A percentile compares a stretch with the other conserved stretches of the same genome.
phyloP scores from a whole-genome alignment of 2,888 invertebrate species.

The Zootermopsis nevadensis region DNA sequence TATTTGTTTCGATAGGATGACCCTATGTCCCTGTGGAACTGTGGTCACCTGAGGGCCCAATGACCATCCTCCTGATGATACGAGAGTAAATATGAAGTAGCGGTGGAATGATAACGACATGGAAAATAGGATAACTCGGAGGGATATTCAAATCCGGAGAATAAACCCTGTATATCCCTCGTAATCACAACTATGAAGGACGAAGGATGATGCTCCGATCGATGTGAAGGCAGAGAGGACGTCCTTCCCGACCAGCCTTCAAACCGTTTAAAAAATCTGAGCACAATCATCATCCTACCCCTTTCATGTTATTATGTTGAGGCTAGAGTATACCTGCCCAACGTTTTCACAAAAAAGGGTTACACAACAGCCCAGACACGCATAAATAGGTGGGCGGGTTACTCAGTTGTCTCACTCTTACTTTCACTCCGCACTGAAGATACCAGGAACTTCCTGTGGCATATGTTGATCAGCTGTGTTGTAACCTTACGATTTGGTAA shows the following conservation, averaged over 20 bases:
- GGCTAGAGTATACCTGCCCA: neutral
- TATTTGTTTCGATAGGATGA: no score
- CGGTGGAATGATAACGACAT: no score
- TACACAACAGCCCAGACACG: neutral
- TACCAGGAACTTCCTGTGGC: neutral
- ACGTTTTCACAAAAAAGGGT: slow-evolving; percentile 1
- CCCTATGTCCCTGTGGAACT: no score
- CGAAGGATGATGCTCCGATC: no score
- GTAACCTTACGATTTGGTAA: neutral
- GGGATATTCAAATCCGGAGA: no score
- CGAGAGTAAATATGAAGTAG: no score
- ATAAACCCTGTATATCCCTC: no score
- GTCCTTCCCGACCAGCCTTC: neutral
- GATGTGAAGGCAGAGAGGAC: neutral
- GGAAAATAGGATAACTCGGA: no score
- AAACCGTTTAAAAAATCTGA: neutral
- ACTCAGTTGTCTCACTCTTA: neutral
- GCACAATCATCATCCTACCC: neutral
- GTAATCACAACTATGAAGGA: no score
- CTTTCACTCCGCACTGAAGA: neutral
- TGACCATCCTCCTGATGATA: no score
- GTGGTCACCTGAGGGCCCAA: no score
- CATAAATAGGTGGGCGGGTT: slow-evolving; percentile 1
- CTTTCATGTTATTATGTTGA: neutral
- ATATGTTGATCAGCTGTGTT: neutral